Evolutionary conservation across 2,888 invertebrate genomes (phyloP).

Genomic region (Thumatha senex): DNA sequence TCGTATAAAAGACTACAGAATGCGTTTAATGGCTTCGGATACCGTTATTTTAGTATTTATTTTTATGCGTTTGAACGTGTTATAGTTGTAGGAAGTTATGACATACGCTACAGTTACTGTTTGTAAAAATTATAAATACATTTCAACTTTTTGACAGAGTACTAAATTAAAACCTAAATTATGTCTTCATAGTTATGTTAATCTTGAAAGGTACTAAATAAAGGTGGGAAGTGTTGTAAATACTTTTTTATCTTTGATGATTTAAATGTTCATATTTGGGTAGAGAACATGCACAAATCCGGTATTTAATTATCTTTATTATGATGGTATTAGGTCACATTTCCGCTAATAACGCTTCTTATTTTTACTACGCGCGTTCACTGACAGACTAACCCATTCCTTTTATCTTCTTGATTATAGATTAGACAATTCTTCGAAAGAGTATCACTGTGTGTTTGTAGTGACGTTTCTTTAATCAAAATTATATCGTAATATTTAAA

Average conservation of each 20-base stretch:
- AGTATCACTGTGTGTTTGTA: too few species aligned
- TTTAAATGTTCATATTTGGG: too few species aligned
- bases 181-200: conserved; percentile 7
- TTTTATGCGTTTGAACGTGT: conserved; percentile 25
- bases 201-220: not conserved
- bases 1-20: conserved; percentile 60
- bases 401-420: too few species aligned
- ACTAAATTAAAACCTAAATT: conserved; percentile 8
- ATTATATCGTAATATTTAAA: too few species aligned
- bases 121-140: conserved; percentile 19
- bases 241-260: not conserved
- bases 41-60: conserved; percentile 38
- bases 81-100: conserved; percentile 31
- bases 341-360: too few species aligned
- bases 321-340: too few species aligned
- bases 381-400: too few species aligned
- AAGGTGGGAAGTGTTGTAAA: not conserved
- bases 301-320: not conserved
- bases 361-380: too few species aligned
- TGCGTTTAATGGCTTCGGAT: conserved; percentile 59
- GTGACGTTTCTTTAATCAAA: too few species aligned
- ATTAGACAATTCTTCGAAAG: too few species aligned
- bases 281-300: too few species aligned
- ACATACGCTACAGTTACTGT: conserved; percentile 17
- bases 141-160: not conserved